A percentile compares a stretch with the other conserved stretches of the same genome.
Evolutionary conservation across 2,888 invertebrate genomes (phyloP).

Genomic region (Glomeris marginata): DNA sequence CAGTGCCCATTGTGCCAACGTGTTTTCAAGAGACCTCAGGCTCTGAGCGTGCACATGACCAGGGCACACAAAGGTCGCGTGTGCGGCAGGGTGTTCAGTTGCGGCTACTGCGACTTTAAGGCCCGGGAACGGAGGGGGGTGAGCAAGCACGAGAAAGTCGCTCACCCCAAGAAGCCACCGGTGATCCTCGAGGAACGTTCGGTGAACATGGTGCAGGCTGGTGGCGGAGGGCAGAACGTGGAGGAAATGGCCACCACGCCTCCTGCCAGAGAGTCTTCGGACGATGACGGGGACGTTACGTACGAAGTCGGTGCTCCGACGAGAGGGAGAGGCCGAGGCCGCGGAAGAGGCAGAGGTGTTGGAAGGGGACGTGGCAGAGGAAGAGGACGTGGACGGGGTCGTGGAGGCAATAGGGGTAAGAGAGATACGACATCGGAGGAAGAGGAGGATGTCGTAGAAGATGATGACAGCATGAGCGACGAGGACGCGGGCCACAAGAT

Average conservation of each 20-base stretch:
- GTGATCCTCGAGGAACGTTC: background rate
- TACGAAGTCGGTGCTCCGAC: background rate
- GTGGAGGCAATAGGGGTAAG: background rate
- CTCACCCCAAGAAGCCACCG: background rate
- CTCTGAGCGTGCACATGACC: constrained; percentile 2
- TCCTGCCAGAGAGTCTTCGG: background rate
- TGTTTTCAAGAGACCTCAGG: background rate
- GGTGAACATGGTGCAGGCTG: background rate
- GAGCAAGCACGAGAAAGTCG: background rate
- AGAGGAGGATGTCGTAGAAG: background rate
- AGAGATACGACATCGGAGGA: background rate
- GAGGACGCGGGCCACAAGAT: too few species aligned
- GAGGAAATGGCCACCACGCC: background rate
- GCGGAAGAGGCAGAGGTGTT: background rate
- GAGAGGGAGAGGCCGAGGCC: constrained; percentile 1
- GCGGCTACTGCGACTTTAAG: background rate
- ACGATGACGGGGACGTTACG: background rate
- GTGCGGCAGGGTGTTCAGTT: background rate
- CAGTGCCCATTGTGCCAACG: constrained; percentile 2
- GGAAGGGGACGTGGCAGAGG: constrained; percentile 3
- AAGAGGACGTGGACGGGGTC: background rate
- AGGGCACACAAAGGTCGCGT: background rate
- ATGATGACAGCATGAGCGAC: background rate
- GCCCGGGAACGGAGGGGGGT: background rate
- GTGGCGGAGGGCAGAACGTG: background rate